Evolutionary conservation across 2,797 vertebrate species (phyloP), one percentile per base, ranked within the genome.

Genomic region (Acanthiza pusilla): DNA sequence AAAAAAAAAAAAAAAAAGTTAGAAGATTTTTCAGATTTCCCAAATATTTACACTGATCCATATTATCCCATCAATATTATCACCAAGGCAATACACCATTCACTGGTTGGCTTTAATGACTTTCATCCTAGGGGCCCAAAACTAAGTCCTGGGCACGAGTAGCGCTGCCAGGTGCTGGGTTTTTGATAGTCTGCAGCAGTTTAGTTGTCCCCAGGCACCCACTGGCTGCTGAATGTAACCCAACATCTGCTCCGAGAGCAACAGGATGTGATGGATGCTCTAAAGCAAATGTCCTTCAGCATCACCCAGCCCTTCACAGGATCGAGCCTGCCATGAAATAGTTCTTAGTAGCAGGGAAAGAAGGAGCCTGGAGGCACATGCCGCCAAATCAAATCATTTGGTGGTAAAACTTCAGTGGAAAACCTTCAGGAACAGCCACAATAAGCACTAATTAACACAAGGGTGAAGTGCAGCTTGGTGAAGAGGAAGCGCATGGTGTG

Each of bases 211-310:
- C 47, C 42, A 75, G 54, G 22, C 18, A 45, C 30, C 16, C 74
- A 40, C 27, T 22, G 26, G 45, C 51, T 73, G 57, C 78, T 73
- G 74, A 73, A 66, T 10, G 8, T 6, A 76, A 47, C 4, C 18
- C 81, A 79, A 3, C 29, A 85, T 72, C 67, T 7, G 2, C 10
- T 30, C 40, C 17, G 34, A 36, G 70, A 68, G 42, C 10, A 50
- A 4, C 4, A 0, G 2, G 40, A 21, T 10, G 42, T 4, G 29
- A n/a, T 13, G 47, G 57, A 8, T 1, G 0, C 27, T 53, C 54
- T 66, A 50, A 53, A 67, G 5, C 38, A 60, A 34, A 66, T 0
- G 2, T 53, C 53, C 63, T 83, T 42, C 61, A 88, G 57, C 72
- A 29, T 43, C 61, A 43, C 27, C 40, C 53, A 23, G 22, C 5